phyloP scores from a whole-genome alignment of 2,113 vertebrate species.

The Perognathus longimembris region DNA sequence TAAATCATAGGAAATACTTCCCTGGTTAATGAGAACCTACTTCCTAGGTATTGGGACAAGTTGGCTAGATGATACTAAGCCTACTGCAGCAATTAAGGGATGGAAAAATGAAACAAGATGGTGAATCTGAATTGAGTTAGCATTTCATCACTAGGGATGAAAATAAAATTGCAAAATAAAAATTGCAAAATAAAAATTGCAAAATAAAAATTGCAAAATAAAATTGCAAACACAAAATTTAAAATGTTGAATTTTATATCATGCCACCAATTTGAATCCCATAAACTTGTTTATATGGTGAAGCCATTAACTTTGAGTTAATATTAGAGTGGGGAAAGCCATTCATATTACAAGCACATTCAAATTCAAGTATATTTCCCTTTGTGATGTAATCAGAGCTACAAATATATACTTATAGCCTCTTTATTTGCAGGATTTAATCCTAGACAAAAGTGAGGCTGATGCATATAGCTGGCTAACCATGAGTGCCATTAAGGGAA shows the following conservation, averaged over 20 bases:
- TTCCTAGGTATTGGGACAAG: slow-evolving; percentile 72
- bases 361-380: slow-evolving; percentile 6
- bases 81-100: background rate
- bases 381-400: background rate
- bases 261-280: background rate
- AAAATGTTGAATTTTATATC: background rate
- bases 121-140: background rate
- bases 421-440: slow-evolving; percentile 12
- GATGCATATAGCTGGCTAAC: background rate
- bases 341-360: slow-evolving; percentile 35
- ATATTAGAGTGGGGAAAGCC: background rate
- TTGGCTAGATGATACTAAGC: background rate
- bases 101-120: background rate
- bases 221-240: slow-evolving; percentile 36
- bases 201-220: no score
- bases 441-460: background rate
- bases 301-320: slow-evolving; percentile 17
- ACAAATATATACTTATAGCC: background rate
- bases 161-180: no score
- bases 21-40: slow-evolving; percentile 68
- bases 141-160: background rate
- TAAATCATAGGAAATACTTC: slow-evolving; percentile 75
- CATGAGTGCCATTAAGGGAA: no score
- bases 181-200: no score
- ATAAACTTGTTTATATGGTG: background rate